A percentile compares a stretch with the other conserved stretches of the same genome.
Evolutionary conservation across 2,113 vertebrate species (phyloP).

Genomic region (Cyanocitta stelleri): DNA sequence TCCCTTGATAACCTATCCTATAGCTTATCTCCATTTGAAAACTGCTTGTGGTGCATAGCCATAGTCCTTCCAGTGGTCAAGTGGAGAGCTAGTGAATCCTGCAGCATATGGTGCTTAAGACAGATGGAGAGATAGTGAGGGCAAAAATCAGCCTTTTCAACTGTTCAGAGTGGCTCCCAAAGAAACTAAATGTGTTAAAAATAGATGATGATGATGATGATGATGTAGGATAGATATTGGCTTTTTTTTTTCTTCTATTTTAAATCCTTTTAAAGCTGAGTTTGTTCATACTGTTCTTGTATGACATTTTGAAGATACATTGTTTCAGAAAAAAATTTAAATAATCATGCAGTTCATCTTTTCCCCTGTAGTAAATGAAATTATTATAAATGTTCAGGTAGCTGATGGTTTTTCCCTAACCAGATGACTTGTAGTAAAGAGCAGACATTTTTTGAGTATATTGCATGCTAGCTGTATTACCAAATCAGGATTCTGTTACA

Average conservation of each 20-base stretch:
- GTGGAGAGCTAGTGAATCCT: not conserved
- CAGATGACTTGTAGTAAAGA: not conserved
- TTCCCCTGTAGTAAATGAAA: not conserved
- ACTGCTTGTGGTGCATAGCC: not conserved
- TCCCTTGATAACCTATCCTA: not conserved
- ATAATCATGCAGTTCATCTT: not conserved
- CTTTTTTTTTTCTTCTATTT: not conserved
- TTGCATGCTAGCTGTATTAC: not conserved
- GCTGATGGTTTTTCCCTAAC: not conserved
- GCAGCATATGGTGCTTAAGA: not conserved
- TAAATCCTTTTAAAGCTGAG: not conserved
- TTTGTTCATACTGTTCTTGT: not conserved
- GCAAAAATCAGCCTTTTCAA: not conserved
- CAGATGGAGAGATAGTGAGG: not conserved
- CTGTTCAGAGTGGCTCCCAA: not conserved
- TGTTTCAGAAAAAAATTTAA: not conserved
- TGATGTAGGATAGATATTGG: not conserved
- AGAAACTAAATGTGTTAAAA: not conserved
- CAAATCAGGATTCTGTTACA: not conserved
- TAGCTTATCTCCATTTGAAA: not conserved
- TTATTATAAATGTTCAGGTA: not conserved
- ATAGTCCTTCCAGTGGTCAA: not conserved
- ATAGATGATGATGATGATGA: not conserved
- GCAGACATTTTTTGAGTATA: not conserved
- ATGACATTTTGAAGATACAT: not conserved